Base-by-base conservation (phyloP, 2,888 invertebrate genomes). In the Acrobasis repandana region DNA sequence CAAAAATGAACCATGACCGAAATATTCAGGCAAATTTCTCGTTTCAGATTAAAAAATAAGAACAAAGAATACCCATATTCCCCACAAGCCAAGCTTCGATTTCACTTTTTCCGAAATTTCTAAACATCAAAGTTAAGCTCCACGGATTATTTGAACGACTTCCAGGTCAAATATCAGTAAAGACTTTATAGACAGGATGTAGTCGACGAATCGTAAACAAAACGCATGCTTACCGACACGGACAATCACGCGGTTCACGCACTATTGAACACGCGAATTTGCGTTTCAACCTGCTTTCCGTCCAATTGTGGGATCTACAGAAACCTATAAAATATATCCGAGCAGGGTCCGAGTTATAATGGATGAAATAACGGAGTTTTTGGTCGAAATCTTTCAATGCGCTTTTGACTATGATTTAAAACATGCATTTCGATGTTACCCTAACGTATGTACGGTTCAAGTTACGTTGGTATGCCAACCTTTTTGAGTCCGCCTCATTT, bases 401-500 rank as follows among this genome's bases (percentile, higher is more conserved):
- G 61, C 64, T 61, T 8, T 18, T 6, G 18, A 54, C 54, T 43
- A 54, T 43, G 16, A 14, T 38, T 54, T 54, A 38, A 18, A 54
- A 54, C 38, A 54, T 38, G 38, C 18, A 54, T 43, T 54, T 20
- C 15, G 20, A 43, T 20, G 43, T 9, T 10, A 16, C 9, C 16
- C 1, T 20, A 11, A 54, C 43, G 16, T 20, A 38, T n/a, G 38
- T 16, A n/a, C 6, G 20, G 82, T 61, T 73, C 78, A 58, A 14
- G 65, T 65, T 70, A 65, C 50, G 59, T 62, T 81, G 83, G 83
- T 77, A 76, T 71, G 74, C 74, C 73, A 79, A 78, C 75, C 70
- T 77, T 72, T 72, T 71, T 61, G 71, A 71, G 68, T 71, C 63
- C 84, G 88, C 84, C 86, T 88, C 88, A 89, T 88, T 88, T 85